Evolutionary conservation across 2,888 invertebrate species (phyloP), one percentile per base, ranked within the genome.

Genomic region (Polymixis lichenea): DNA sequence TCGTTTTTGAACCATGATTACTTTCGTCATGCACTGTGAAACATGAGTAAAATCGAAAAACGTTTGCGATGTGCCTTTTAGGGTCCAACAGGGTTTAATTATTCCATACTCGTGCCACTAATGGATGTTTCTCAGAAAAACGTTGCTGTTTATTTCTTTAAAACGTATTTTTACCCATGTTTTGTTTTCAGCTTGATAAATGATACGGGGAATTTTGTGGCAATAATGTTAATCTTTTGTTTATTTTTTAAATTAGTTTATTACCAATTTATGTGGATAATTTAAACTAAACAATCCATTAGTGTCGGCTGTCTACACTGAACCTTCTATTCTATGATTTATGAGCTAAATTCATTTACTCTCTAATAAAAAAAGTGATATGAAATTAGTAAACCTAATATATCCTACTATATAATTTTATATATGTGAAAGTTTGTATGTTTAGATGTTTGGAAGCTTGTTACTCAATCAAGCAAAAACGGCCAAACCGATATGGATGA

Each of bases 81-180:
- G 17, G 58, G 43, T 66, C 7, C 53, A 53, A 56, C 55, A 51
- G 19, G 43, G 56, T 72, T 80, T 84, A 32, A 69, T 84, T 62
- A 81, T 84, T 73, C 85, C 65, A 65, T 53, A 80, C 56, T 72
- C 56, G 68, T 70, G 66, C 22, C 61, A n/a, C n/a, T 74, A 74
- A 80, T 74, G 81, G 70, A 67, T 17, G 7, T 70, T 80, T 81
- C 61, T 61, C 46, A 62, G 81, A 84, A 84, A 71, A 28, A 51
- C 2, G 1, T n/a, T 13, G 15, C 8, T 61, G 67, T 61, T 61
- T 46, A 71, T 84, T 64, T 58, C 55, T 78, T 72, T 53, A 53
- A n/a, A 78, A 61, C 25, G 38, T 71, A 68, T 71, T 84, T 79
- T 68, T 72, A 60, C 53, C 49, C 55, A 25, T 53, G 28, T 68